Conservation (phyloP, 2,797 vertebrate genomes). For the Urosaurus nigricauda region DNA sequence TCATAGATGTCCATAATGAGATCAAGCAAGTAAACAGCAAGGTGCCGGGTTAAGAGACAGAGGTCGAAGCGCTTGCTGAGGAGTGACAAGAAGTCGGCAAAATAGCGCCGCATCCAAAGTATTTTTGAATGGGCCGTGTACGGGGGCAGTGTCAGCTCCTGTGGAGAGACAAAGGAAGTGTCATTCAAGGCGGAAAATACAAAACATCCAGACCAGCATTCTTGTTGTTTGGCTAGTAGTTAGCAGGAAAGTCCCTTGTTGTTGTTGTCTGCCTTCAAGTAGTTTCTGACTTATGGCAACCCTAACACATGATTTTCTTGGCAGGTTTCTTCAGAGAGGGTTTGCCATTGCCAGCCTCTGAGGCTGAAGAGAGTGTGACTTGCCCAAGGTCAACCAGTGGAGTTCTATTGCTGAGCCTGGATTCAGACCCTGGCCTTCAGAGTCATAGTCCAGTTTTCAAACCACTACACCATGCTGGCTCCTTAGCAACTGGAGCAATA, state of each 20-base stretch:
- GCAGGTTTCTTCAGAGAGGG: no score
- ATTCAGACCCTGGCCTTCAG: no score
- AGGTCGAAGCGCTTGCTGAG: slow-evolving; percentile 88
- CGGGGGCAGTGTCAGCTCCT: slow-evolving; percentile 91
- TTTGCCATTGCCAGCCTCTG: no score
- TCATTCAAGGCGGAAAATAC: not conserved
- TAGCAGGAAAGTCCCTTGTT: not conserved
- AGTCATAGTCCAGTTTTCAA: no score
- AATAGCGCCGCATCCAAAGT: slow-evolving; percentile 90
- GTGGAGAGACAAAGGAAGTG: slow-evolving; percentile 21
- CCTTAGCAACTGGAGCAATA: not conserved
- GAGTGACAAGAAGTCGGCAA: slow-evolving; percentile 88
- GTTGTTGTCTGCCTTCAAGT: no score
- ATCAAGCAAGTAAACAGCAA: slow-evolving; percentile 91
- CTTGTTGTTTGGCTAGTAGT: not conserved
- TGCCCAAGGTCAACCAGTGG: no score
- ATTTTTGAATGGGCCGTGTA: slow-evolving; percentile 90
- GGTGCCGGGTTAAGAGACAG: slow-evolving; percentile 88
- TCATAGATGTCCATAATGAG: slow-evolving; percentile 85
- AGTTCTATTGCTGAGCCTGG: no score
- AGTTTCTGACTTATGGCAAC: no score
- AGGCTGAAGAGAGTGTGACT: no score
- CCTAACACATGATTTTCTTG: no score
- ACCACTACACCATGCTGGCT: no score
- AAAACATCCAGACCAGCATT: slow-evolving; percentile 21